Evolutionary conservation across 2,888 invertebrate species (phyloP).

Genomic region (Pandemis cinnamomeana): DNA sequence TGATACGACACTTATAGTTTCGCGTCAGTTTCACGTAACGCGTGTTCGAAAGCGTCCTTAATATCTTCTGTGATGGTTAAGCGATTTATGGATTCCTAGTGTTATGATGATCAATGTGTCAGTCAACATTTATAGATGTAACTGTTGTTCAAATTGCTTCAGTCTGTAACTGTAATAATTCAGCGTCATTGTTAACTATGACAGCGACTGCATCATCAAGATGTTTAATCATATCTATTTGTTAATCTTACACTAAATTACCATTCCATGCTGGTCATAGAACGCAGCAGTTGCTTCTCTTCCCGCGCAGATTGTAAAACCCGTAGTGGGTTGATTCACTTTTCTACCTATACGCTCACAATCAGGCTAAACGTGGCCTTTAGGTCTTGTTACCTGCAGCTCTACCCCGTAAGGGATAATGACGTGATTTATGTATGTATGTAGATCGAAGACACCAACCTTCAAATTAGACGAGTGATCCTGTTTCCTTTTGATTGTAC

Average conservation of each 20-base stretch:
- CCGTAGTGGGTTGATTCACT: too few species aligned
- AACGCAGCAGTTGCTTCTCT: too few species aligned
- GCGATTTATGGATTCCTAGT: background rate
- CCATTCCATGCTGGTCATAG: too few species aligned
- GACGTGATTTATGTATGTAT: too few species aligned
- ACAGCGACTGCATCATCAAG: background rate
- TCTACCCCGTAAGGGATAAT: too few species aligned
- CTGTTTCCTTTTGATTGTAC: background rate
- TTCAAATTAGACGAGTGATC: too few species aligned
- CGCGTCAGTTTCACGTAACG: slow-evolving; percentile 3
- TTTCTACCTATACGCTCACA: too few species aligned
- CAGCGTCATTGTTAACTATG: background rate
- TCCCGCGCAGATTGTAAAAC: too few species aligned
- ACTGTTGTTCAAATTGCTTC: background rate
- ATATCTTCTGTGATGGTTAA: slow-evolving; percentile 2
- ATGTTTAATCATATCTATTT: background rate
- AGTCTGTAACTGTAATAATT: background rate
- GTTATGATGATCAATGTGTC: background rate
- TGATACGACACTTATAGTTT: slow-evolving; percentile 2
- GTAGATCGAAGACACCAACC: too few species aligned
- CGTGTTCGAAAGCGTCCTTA: slow-evolving; percentile 4
- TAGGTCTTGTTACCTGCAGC: too few species aligned
- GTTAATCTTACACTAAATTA: background rate
- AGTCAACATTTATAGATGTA: background rate
- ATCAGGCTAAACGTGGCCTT: too few species aligned